Evolutionary conservation across 2,888 invertebrate genomes (phyloP), one percentile per base, ranked within the genome.

Genomic region (Eristalinus sepulchralis): DNA sequence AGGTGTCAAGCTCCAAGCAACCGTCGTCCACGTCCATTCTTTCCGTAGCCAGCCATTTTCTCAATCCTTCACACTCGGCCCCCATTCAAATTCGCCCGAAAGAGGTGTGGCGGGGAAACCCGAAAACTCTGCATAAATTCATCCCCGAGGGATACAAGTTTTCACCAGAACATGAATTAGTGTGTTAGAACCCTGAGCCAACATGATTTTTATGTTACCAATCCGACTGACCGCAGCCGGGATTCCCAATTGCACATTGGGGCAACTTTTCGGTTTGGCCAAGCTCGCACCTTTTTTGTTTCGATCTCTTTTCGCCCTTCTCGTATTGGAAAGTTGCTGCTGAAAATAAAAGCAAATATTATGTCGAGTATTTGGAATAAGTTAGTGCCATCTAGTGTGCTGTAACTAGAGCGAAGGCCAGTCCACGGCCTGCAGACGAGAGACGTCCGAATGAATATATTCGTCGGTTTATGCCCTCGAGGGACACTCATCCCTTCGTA

Each of bases 321-420:
- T 47, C 17, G 17, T 63, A 73, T 73, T 63, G 68, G 59, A 8
- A 77, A 63, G 33, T 76, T 83, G 10, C 33, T 71, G 55, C 34
- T 67, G 31, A 82, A n/a, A 82, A 82, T 59, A 72, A 62, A 72
- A 57, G 57, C 31, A 71, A 71, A 79, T 72, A 67, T 55, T 75
- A 55, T 80, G 80, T 72, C 57, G 64, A 64, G 70, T 79, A 73
- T 67, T 83, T 72, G 24, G 78, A 80, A 73, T 72, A 83, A 83
- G 83, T 83, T 80, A 84, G 60, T 76, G 80, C 27, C 80, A 75
- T 75, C 80, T 66, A 73, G 83, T 77, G 83, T 73, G 71, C 72
- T 53, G 53, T 80, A 80, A 64, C 70, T 62, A 70, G 55, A 68
- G 59, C 33, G 64, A 64, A 68, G 63, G 39, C 55, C 57, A 31